phyloP scores from a whole-genome alignment of 1,140 invertebrate species.

The Drosophila nikananu region DNA sequence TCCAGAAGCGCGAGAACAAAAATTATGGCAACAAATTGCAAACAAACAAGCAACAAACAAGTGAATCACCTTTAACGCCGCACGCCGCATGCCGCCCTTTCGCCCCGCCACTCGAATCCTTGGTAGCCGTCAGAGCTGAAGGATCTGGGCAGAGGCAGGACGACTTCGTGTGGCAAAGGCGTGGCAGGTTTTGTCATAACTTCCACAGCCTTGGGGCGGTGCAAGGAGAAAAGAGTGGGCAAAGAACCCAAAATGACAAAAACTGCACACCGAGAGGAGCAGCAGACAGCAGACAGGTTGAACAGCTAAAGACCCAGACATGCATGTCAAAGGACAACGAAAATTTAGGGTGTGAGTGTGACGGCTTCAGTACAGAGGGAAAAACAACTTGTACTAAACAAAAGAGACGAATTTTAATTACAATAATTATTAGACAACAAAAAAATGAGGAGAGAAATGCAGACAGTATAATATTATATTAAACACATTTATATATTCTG shows the following conservation, averaged over 20 bases:
- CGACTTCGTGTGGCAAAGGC: conserved; percentile 7
- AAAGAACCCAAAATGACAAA: conserved; percentile 50
- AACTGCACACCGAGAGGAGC: conserved; percentile 37
- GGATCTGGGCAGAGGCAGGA: conserved; percentile 9
- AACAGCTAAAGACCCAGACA: conserved; percentile 74
- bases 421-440: too few relatives aligned
- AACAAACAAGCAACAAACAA: conserved; percentile 82
- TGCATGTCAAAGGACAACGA: conserved; percentile 79
- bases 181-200: conserved; percentile 54
- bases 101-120: conserved; percentile 44
- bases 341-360: conserved; percentile 19
- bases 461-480: too few relatives aligned
- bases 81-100: conserved; percentile 45
- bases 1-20: conserved; percentile 48
- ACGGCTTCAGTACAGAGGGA: too few relatives aligned
- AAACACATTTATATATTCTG: not conserved
- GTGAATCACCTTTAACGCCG: conserved; percentile 75
- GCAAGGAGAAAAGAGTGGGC: not conserved
- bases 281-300: conserved; percentile 22
- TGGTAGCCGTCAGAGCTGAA: conserved; percentile 5
- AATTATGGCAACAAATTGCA: conserved; percentile 82
- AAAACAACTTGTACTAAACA: too few relatives aligned
- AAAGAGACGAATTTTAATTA: too few relatives aligned
- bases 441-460: too few relatives aligned
- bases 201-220: conserved; percentile 43